A percentile compares a stretch with the other conserved stretches of the same genome.
phyloP scores from a whole-genome alignment of 2,888 invertebrate genomes.

The Prosapia bicincta region DNA sequence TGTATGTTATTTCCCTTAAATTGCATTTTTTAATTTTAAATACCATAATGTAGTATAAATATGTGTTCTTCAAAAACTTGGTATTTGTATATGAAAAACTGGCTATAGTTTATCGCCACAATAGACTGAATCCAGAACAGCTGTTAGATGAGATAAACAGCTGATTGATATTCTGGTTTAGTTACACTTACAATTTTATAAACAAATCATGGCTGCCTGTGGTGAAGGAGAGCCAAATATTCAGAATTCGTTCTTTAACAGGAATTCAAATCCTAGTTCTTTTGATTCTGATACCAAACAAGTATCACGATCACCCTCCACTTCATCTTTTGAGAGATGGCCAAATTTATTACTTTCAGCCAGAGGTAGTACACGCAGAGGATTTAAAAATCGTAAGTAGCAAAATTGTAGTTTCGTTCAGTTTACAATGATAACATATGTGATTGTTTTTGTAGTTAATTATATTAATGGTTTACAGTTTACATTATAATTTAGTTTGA shows the following conservation, averaged over 20 bases:
- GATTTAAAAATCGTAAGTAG: neutral
- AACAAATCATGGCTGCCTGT: constrained; percentile 37
- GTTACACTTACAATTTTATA: neutral
- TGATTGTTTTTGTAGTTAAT: no score
- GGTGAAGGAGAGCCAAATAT: constrained; percentile 13
- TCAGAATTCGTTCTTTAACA: neutral
- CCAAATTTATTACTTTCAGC: neutral
- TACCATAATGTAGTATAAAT: no score
- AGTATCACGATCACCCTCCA: neutral
- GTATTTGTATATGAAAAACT: no score
- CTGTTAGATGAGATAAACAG: constrained; percentile 45
- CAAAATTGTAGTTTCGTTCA: no score
- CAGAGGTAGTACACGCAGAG: neutral
- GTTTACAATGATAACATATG: no score
- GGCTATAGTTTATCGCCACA: no score
- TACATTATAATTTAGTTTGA: no score
- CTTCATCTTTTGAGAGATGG: neutral
- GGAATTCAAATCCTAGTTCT: neutral
- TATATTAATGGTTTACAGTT: no score
- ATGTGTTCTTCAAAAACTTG: no score
- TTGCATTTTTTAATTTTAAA: no score
- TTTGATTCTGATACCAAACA: neutral
- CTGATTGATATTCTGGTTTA: constrained; percentile 41
- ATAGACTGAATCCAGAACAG: no score
- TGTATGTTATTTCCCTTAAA: no score